A percentile compares a stretch with the other conserved stretches of the same genome.
These are phyloP conservation scores for Musca vetustissima DNA, from an alignment of 1,140 invertebrate species.

Conservation along the genomic window DNA sequence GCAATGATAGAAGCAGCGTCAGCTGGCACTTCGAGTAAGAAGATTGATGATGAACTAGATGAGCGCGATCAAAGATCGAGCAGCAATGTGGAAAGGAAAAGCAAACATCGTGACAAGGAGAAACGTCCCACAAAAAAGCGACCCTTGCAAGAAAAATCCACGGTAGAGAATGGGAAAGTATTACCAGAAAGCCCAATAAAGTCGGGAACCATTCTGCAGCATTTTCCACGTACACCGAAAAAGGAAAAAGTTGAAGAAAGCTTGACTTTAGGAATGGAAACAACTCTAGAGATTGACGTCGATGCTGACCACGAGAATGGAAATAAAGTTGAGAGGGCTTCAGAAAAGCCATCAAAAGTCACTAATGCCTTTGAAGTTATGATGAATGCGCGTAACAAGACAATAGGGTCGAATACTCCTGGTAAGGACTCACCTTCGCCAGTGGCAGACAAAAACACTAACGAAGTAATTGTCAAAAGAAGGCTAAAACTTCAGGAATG, in stretches of 20 bases:
- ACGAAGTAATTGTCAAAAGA: constrained; percentile 57
- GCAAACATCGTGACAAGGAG: constrained; percentile 28
- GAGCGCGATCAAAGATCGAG: not conserved
- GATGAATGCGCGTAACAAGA: constrained; percentile 65
- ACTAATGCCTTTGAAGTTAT: constrained; percentile 65
- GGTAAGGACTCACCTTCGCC: constrained; percentile 55
- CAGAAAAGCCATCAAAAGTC: constrained; percentile 25
- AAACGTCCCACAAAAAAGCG: constrained; percentile 32
- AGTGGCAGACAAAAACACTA: constrained; percentile 42
- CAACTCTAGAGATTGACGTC: not conserved
- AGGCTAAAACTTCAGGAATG: constrained; percentile 61
- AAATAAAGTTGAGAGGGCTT: not conserved
- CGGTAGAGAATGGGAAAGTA: constrained; percentile 28
- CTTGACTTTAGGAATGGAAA: not conserved
- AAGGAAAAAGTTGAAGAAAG: constrained; percentile 3
- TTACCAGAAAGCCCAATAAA: constrained; percentile 35
- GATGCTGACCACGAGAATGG: not conserved
- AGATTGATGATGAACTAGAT: not conserved
- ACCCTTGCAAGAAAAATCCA: constrained; percentile 42
- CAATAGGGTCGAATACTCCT: constrained; percentile 63
- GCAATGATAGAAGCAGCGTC: constrained; percentile 35
- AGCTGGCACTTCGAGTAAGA: too few species aligned
- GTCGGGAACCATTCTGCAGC: constrained; percentile 39
- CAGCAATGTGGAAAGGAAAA: not conserved
- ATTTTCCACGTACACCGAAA: constrained; percentile 34